phyloP scores from a whole-genome alignment of 2,113 vertebrate species.

The Dolichotis patagonum region DNA sequence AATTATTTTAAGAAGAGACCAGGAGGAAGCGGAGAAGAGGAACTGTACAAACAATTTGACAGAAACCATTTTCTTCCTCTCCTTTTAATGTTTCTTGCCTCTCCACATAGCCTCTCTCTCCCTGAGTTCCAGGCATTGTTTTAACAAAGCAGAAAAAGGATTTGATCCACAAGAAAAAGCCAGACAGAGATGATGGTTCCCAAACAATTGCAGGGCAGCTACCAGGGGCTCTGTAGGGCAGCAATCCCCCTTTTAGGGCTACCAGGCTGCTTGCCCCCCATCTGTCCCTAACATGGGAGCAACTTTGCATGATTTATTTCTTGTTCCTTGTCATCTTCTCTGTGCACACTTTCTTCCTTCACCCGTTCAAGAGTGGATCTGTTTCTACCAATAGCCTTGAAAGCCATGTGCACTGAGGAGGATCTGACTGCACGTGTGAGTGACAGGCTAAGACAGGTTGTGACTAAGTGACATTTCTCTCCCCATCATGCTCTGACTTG shows the following conservation, averaged over 20 bases:
- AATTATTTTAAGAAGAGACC: conserved; percentile 73
- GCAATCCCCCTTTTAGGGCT: rapidly evolving
- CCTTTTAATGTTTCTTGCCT: conserved; percentile 31
- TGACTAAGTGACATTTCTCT: background rate
- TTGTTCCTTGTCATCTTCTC: background rate
- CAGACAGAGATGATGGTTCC: background rate
- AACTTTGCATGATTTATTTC: background rate
- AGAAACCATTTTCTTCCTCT: conserved; percentile 62
- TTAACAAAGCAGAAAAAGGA: conserved; percentile 60
- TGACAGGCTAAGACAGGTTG: background rate
- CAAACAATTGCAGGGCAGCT: background rate
- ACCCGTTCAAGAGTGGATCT: background rate
- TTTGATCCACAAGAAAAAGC: conserved; percentile 39
- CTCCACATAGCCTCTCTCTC: conserved; percentile 14
- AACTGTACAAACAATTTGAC: conserved; percentile 48
- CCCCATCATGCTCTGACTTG: background rate
- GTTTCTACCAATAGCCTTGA: background rate
- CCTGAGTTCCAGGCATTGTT: background rate
- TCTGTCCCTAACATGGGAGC: background rate
- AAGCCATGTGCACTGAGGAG: background rate
- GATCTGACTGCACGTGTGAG: background rate
- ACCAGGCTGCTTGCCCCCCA: background rate
- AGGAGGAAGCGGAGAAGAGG: conserved; percentile 40
- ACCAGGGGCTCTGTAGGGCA: background rate
- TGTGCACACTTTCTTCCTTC: background rate